Evolutionary conservation across 2,888 invertebrate species (phyloP).

Genomic region (Erebia palarica): DNA sequence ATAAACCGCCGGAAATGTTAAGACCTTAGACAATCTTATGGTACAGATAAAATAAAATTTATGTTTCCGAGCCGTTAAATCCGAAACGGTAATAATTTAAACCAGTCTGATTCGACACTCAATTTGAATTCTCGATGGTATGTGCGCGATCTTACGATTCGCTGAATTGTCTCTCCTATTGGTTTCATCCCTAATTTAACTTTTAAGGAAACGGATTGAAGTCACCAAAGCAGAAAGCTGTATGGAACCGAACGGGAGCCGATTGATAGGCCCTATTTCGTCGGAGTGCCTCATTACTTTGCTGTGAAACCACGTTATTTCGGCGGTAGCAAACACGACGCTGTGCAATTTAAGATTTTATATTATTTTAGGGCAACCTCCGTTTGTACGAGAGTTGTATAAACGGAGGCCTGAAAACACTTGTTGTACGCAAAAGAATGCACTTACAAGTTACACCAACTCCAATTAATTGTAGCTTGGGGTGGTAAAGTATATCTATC

Average conservation of each 20-base stretch:
- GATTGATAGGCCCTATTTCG: slow-evolving; percentile 69
- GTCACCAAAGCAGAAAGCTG: slow-evolving; percentile 67
- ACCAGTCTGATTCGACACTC: slow-evolving; percentile 36
- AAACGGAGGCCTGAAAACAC: not conserved
- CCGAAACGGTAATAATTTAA: slow-evolving; percentile 27
- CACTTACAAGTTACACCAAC: not conserved
- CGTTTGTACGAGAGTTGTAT: not conserved
- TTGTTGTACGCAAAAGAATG: not conserved
- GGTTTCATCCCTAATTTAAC: slow-evolving; percentile 78
- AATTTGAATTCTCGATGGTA: slow-evolving; percentile 44
- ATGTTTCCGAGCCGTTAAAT: slow-evolving; percentile 25
- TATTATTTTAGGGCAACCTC: slow-evolving; percentile 24
- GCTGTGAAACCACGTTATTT: slow-evolving; percentile 47
- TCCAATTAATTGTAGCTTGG: not conserved
- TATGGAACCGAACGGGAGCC: slow-evolving; percentile 64
- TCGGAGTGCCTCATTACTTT: slow-evolving; percentile 59
- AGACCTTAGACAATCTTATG: slow-evolving; percentile 2
- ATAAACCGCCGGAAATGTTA: not conserved
- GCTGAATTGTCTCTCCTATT: slow-evolving; percentile 60
- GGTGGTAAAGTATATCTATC: not conserved
- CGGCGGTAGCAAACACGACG: slow-evolving; percentile 39
- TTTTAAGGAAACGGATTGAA: slow-evolving; percentile 69
- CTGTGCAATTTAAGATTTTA: slow-evolving; percentile 18
- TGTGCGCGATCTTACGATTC: slow-evolving; percentile 54
- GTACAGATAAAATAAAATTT: slow-evolving; percentile 16